Conservation (phyloP, 1,140 invertebrate species). For the Solenopsis invicta region DNA sequence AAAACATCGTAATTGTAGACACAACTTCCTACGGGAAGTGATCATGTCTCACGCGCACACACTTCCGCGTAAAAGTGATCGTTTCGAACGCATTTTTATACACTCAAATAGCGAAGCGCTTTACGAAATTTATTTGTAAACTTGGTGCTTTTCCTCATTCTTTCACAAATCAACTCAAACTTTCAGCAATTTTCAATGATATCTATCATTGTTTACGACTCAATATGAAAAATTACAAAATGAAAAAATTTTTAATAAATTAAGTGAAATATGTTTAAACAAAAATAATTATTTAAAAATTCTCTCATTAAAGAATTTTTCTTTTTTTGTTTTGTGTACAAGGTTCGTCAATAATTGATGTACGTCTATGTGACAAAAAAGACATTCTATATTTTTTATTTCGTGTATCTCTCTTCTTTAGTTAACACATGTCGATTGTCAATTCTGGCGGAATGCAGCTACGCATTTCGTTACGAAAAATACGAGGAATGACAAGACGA, state of each 20-base stretch:
- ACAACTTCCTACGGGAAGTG: not conserved
- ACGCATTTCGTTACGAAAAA: not conserved
- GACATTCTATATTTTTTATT: not conserved
- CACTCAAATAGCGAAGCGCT: not conserved
- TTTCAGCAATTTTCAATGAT: not conserved
- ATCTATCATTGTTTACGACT: not conserved
- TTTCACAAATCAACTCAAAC: not conserved
- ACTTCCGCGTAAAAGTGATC: not conserved
- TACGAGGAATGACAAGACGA: not conserved
- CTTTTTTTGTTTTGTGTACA: not conserved
- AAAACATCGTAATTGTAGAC: conserved; percentile 43
- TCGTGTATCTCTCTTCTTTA: not conserved
- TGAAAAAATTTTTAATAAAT: not conserved
- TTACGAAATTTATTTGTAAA: conserved; percentile 16
- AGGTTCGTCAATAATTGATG: not conserved
- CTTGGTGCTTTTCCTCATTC: not conserved
- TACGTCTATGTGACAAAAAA: not conserved
- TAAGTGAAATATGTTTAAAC: not conserved
- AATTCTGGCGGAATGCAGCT: not conserved
- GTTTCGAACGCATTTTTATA: not conserved
- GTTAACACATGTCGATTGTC: conserved; percentile 3
- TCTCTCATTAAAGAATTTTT: not conserved
- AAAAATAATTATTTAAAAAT: conserved; percentile 1
- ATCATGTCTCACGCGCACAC: not conserved
- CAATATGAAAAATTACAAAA: not conserved